Evolutionary conservation across 2,888 invertebrate genomes (phyloP), one percentile per base, ranked within the genome.

Genomic region (Ophion obscuratus): DNA sequence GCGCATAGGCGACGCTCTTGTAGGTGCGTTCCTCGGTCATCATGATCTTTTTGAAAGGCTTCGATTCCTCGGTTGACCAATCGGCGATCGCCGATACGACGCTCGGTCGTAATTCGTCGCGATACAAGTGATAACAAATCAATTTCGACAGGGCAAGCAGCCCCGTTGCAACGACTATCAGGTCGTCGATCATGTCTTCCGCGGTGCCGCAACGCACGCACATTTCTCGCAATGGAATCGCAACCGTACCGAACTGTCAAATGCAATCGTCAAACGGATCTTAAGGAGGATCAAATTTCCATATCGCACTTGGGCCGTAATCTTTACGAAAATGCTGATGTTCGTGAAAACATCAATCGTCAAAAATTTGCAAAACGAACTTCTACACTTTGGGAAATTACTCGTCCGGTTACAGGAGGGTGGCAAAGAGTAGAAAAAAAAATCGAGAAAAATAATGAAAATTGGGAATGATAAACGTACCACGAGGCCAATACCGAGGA

Each of bases 121-220:
- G 89, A 78, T 91, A 75, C 0, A 89, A 31, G 71, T 90, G 88
- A 59, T 89, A 84, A 3, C 88, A 84, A 36, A 89, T 7, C 0
- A 90, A 85, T 71, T 92, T 92, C 4, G 89, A 81, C 2, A 89
- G 73, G 6, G 89, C 89, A 59, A 91, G 84, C 1, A 84, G n/a
- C 6, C 88, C 77, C 14, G 90, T 89, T 5, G 82, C 81, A 7
- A 89, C 77, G 44, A 91, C 68, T 66, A 88, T 87, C 6, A 92
- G 67, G 47, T 85, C 87, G 75, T 91, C 91, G 20, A 91, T 87
- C 64, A 89, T 87, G 4, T 87, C 86, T 59, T 90, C 89, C n/a
- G 89, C 85, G 61, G 89, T 87, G 1, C 90, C 89, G 36, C 91
- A 92, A 4, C 87, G 84, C 0, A 89, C 78, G 20, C 82, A 87